Conservation (phyloP, 2,113 vertebrate species). For the Alaudala cheleensis region DNA sequence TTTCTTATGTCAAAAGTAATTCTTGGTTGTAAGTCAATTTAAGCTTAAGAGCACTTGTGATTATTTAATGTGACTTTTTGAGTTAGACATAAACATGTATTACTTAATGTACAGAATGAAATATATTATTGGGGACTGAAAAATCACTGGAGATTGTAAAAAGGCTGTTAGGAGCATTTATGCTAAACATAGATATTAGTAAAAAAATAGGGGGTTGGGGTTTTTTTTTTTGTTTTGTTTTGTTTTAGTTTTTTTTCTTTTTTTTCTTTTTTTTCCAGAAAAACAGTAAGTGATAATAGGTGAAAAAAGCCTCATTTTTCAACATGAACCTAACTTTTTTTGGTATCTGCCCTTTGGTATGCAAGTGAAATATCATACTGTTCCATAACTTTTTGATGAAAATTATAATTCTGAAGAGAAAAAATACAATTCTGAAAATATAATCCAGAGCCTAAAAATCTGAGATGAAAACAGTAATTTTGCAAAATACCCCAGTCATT, state of each 20-base stretch:
- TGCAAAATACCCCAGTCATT: neutral
- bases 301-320: neutral
- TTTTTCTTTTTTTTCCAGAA: neutral
- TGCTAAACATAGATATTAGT: neutral
- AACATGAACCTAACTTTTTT: neutral
- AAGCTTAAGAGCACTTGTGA: neutral
- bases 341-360: neutral
- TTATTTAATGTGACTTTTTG: neutral
- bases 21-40: neutral
- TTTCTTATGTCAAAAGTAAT: neutral
- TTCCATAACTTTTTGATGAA: neutral
- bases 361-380: neutral
- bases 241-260: too few species aligned
- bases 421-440: neutral
- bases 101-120: neutral
- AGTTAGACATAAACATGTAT: fast-evolving
- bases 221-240: fast-evolving
- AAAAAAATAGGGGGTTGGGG: fast-evolving
- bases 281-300: neutral
- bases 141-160: neutral
- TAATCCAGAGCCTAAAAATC: neutral
- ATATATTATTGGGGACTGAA: neutral
- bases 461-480: neutral
- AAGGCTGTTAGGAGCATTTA: neutral
- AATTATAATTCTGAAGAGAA: neutral